phyloP scores from a whole-genome alignment of 1,140 invertebrate genomes.

The Neodiprion fabricii region DNA sequence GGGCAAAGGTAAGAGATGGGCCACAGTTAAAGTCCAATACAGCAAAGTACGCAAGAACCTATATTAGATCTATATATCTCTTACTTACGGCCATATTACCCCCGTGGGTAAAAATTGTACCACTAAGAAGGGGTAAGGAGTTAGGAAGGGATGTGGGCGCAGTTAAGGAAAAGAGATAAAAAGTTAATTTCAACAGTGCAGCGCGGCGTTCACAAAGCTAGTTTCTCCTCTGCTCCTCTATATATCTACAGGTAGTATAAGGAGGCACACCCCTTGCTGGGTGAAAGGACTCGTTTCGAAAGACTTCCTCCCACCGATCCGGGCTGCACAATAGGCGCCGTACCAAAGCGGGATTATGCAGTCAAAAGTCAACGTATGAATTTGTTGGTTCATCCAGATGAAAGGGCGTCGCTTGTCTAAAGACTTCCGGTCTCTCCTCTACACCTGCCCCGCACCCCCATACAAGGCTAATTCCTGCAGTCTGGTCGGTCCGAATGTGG shows the following conservation, averaged over 20 bases:
- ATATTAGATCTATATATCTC: neutral
- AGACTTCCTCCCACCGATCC: slow-evolving; percentile 2
- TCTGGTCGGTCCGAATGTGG: no score
- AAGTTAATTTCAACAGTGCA: neutral
- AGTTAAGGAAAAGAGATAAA: no score
- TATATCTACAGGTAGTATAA: neutral
- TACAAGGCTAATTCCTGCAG: no score
- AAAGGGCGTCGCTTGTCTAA: slow-evolving; percentile 46
- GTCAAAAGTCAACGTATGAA: slow-evolving; percentile 61
- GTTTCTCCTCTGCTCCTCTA: neutral
- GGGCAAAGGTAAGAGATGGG: no score
- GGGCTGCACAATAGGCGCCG: slow-evolving; percentile 14
- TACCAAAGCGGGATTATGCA: slow-evolving; percentile 54
- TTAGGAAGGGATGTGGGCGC: no score
- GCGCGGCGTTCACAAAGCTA: neutral
- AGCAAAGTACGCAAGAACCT: no score
- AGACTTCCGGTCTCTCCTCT: slow-evolving; percentile 57
- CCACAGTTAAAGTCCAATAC: no score
- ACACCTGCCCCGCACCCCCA: slow-evolving; percentile 51
- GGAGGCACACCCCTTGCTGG: neutral
- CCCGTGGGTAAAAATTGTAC: neutral
- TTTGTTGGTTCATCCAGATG: slow-evolving; percentile 58
- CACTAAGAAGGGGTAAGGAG: no score
- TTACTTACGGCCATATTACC: neutral
- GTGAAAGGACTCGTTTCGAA: neutral